Evolutionary conservation across 2,113 vertebrate species (phyloP), one percentile per base, ranked within the genome.

Genomic region (Archilochus colubris): DNA sequence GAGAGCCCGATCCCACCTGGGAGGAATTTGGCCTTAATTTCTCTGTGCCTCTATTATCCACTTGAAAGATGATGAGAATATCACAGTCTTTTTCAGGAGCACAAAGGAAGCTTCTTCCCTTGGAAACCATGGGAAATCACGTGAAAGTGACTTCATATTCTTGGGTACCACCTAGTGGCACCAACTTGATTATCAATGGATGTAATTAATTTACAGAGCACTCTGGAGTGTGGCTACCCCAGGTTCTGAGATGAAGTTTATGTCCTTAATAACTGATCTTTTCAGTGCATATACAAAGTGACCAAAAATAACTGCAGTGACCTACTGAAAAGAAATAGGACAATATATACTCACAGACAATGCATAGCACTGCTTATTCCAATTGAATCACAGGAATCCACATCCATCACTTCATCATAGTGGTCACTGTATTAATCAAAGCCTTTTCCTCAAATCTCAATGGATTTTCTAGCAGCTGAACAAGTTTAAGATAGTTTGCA

Each of bases 81-180:
- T 57, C 43, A 25, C 36, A 62, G 44, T 1, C 18, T 50, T 76
- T 85, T 70, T 55, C 63, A 14, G 55, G 63, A 90, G 30, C 31
- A 38, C 86, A 22, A 75, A 38, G 48, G 36, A 88, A 90, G 16
- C 24, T 25, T 59, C 48, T 83, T 77, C 10, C 48, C 21, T 72
- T 63, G 48, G 33, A 67, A 51, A 90, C 55, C 10, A 9, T 33
- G 17, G 38, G 57, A 53, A 68, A 73, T 54, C 5, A 10, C 69
- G 12, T 15, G 67, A 20, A 69, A 93, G 53, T 17, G 48, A 6
- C 15, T 86, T 92, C 83, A 33, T 30, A 96, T 94, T 94, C 96
- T 96, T 96, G 95, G 86, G 69, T 96, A 93, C 96, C 92, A 93
- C 95, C 96, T 96, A 95, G 92, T 95, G 95, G 94, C 82, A 94